A percentile compares a stretch with the other conserved stretches of the same genome.
Evolutionary conservation across 2,113 vertebrate genomes (phyloP).

Genomic region (Pavo muticus): DNA sequence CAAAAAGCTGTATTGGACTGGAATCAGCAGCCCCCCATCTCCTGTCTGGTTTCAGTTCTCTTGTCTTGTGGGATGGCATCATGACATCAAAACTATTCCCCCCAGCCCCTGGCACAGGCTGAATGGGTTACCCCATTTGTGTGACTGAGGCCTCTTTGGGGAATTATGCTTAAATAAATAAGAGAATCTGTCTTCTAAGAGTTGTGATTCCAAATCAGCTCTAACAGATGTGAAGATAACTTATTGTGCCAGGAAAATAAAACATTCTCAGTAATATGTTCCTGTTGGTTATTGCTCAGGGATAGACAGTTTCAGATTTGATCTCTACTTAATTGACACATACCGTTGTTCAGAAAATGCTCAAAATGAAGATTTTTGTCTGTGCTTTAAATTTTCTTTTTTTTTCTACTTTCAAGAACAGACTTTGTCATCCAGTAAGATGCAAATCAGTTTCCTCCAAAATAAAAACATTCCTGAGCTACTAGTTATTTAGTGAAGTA

Average conservation of each 20-base stretch:
- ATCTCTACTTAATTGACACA: slow-evolving; percentile 7
- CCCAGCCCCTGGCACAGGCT: not conserved
- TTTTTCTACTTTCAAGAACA: not conserved
- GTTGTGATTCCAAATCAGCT: slow-evolving; percentile 23
- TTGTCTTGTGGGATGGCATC: not conserved
- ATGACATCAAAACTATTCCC: not conserved
- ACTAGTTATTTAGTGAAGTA: not conserved
- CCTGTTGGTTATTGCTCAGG: slow-evolving; percentile 48
- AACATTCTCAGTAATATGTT: slow-evolving; percentile 55
- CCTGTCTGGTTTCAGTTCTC: not conserved
- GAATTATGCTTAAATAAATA: slow-evolving; percentile 13
- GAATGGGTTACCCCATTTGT: not conserved
- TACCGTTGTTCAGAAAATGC: slow-evolving; percentile 15
- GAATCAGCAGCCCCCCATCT: not conserved
- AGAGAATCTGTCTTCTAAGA: slow-evolving; percentile 20
- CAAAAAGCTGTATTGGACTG: not conserved
- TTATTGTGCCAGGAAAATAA: slow-evolving; percentile 53
- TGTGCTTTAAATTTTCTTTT: not conserved
- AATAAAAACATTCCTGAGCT: not conserved
- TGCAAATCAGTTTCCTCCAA: not conserved
- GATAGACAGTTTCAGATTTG: not conserved
- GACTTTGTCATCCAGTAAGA: not conserved
- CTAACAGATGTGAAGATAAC: slow-evolving; percentile 49
- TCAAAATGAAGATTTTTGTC: not conserved
- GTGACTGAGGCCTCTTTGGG: not conserved